A percentile compares a stretch with the other conserved stretches of the same genome.
phyloP scores from a whole-genome alignment of 2,113 vertebrate genomes.

The Monopterus albus region DNA sequence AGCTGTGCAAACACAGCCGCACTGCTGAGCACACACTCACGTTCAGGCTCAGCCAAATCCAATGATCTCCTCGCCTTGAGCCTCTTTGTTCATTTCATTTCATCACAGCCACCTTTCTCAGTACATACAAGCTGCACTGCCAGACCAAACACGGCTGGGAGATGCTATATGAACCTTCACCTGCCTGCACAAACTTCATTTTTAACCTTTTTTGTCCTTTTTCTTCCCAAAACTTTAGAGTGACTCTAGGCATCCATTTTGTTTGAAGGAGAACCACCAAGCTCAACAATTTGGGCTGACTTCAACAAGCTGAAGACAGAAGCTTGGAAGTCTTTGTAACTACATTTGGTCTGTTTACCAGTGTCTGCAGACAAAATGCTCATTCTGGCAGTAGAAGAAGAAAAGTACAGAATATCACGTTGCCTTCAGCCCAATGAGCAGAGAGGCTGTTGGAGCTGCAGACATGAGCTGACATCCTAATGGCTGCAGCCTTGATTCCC shows the following conservation, averaged over 20 bases:
- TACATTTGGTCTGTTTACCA: no score
- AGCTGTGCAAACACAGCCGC: constrained; percentile 78
- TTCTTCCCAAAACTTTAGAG: constrained; percentile 23
- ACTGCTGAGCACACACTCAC: constrained; percentile 67
- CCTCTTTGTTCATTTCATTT: constrained; percentile 56
- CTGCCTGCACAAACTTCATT: no score
- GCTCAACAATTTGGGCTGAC: constrained; percentile 50
- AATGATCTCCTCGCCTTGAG: constrained; percentile 72
- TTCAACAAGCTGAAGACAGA: no score
- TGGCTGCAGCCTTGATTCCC: constrained; percentile 40
- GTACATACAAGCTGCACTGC: constrained; percentile 30
- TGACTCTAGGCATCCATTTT: constrained; percentile 56
- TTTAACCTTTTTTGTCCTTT: constrained; percentile 38
- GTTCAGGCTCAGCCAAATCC: constrained; percentile 70
- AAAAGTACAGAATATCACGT: constrained; percentile 47
- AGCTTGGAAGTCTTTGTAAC: no score
- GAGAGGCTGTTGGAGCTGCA: constrained; percentile 33
- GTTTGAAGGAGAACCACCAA: constrained; percentile 58
- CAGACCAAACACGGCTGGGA: constrained; percentile 57
- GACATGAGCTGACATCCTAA: constrained; percentile 64
- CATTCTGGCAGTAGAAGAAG: background rate
- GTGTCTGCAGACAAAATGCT: constrained; percentile 42
- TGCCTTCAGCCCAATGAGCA: constrained; percentile 39
- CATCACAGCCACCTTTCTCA: constrained; percentile 52
- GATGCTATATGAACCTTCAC: constrained; percentile 40